phyloP scores from a whole-genome alignment of 1,140 invertebrate species.

The Calephelis nemesis region DNA sequence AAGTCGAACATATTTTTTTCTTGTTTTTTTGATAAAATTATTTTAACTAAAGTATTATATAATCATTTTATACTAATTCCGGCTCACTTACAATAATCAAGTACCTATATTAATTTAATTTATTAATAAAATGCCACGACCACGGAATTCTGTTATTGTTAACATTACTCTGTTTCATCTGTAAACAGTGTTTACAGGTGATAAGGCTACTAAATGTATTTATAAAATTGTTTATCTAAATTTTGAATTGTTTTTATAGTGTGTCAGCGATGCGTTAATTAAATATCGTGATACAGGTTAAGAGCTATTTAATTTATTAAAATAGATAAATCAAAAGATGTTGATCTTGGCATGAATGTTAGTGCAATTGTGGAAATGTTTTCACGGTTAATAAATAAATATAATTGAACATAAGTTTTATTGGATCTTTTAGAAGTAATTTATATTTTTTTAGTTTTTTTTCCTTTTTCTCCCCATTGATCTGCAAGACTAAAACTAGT shows the following conservation, averaged over 20 bases:
- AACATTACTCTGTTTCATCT: neutral
- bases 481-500: too few species aligned
- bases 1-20: too few species aligned
- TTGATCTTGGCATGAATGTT: slow-evolving; percentile 53
- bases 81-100: too few species aligned
- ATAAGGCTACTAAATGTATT: neutral
- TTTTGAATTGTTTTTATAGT: neutral
- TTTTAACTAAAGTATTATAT: too few species aligned
- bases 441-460: too few species aligned
- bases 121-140: too few species aligned
- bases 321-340: slow-evolving; percentile 32
- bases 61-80: too few species aligned
- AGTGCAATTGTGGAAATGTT: slow-evolving; percentile 57
- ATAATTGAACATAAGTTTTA: slow-evolving; percentile 42
- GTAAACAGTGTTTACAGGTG: neutral
- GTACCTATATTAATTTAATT: too few species aligned
- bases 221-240: neutral
- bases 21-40: too few species aligned
- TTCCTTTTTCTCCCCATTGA: too few species aligned
- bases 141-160: too few species aligned
- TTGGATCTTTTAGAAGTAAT: slow-evolving; percentile 22
- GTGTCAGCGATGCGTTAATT: neutral
- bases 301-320: slow-evolving; percentile 7
- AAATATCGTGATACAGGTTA: slow-evolving; percentile 10
- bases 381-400: slow-evolving; percentile 66